Percentiles rank a stretch among this genome's conserved stretches.
Conservation (phyloP, 2,113 vertebrate species). For the Ailurus styani region DNA sequence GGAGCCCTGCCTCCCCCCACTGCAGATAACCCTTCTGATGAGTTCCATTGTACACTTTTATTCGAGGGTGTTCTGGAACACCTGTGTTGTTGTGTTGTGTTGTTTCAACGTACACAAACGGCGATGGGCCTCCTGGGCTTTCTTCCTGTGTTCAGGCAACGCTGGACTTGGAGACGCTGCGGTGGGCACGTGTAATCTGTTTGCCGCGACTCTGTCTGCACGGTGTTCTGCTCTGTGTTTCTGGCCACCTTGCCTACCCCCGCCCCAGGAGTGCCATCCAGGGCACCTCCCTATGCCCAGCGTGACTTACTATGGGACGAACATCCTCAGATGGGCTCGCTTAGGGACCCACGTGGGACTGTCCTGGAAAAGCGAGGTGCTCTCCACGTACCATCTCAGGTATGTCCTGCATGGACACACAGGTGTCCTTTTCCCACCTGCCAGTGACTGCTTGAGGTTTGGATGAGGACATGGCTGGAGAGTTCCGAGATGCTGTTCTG, state of each 20-base stretch:
- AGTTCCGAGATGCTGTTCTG: background rate
- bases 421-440: background rate
- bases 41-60: rapidly evolving
- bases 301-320: background rate
- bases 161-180: background rate
- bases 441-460: rapidly evolving
- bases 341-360: rapidly evolving
- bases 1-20: background rate
- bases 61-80: background rate
- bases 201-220: background rate
- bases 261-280: rapidly evolving
- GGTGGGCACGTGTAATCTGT: rapidly evolving
- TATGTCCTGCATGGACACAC: rapidly evolving
- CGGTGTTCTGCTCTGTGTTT: background rate
- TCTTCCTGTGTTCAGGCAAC: background rate
- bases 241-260: too few relatives aligned
- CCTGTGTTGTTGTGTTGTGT: background rate
- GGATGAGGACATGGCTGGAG: background rate
- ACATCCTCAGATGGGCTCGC: rapidly evolving
- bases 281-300: background rate
- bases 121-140: too few relatives aligned
- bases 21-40: background rate
- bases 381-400: background rate
- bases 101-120: background rate
- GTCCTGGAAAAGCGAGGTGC: too few relatives aligned